Evolutionary conservation across 2,888 invertebrate species (phyloP).

Genomic region (Nomada flava): DNA sequence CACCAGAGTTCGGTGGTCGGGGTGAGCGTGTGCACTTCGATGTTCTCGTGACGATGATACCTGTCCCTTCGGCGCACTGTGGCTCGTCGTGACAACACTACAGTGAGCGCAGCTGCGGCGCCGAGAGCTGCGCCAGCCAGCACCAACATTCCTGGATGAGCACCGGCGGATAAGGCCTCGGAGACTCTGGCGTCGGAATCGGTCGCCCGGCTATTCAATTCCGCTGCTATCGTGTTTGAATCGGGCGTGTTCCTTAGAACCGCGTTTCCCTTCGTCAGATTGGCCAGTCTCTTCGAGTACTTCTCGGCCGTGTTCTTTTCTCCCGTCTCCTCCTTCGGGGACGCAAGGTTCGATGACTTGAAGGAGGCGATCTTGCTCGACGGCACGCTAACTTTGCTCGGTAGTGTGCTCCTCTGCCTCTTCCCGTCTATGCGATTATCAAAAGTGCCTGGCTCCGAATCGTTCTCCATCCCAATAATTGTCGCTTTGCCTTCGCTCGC

Average conservation of each 20-base stretch:
- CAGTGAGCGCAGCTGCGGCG: slow-evolving; percentile 85
- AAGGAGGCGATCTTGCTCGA: slow-evolving; percentile 31
- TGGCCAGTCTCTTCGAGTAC: slow-evolving; percentile 44
- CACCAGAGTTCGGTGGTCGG: slow-evolving; percentile 90
- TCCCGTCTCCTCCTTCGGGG: slow-evolving; percentile 6
- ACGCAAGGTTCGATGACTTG: slow-evolving; percentile 41
- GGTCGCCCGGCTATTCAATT: slow-evolving; percentile 76
- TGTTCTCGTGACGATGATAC: slow-evolving; percentile 83
- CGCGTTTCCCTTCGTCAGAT: slow-evolving; percentile 53
- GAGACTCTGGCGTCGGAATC: slow-evolving; percentile 76
- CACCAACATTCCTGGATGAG: slow-evolving; percentile 87
- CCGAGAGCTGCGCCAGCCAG: slow-evolving; percentile 86
- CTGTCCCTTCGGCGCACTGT: slow-evolving; percentile 76
- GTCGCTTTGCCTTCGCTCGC: slow-evolving; percentile 48
- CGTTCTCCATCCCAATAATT: slow-evolving; percentile 41
- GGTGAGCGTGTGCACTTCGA: slow-evolving; percentile 87
- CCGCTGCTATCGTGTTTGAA: slow-evolving; percentile 77
- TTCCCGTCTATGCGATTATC: slow-evolving; percentile 64
- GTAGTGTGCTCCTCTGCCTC: slow-evolving; percentile 30
- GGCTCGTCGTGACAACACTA: slow-evolving; percentile 84
- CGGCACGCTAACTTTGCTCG: slow-evolving; percentile 52
- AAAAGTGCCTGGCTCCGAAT: slow-evolving; percentile 49
- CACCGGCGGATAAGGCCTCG: slow-evolving; percentile 77
- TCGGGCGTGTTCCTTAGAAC: slow-evolving; percentile 60
- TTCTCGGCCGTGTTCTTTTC: slow-evolving; percentile 40